phyloP scores from a whole-genome alignment of 2,888 invertebrate genomes.

The Chalcis sispes region DNA sequence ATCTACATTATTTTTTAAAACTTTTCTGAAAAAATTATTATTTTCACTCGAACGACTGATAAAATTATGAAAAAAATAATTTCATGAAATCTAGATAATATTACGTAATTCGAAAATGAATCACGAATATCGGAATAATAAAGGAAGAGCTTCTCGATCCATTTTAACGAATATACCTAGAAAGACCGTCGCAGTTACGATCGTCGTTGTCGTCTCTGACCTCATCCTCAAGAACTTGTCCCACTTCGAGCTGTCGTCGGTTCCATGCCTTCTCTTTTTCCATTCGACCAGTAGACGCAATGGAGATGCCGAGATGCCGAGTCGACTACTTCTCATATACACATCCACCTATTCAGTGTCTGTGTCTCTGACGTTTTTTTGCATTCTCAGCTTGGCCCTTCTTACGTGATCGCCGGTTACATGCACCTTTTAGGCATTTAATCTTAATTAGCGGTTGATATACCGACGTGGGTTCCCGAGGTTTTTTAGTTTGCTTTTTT shows the following conservation, averaged over 20 bases:
- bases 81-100: too few species aligned
- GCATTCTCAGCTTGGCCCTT: not conserved
- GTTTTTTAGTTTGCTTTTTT: too few species aligned
- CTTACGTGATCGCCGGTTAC: not conserved
- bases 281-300: not conserved
- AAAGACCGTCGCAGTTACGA: slow-evolving; percentile 22
- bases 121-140: not conserved
- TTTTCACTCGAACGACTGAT: too few species aligned
- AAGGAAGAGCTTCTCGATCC: not conserved
- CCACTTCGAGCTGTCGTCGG: slow-evolving; percentile 61
- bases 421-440: not conserved
- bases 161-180: slow-evolving; percentile 5
- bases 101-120: too few species aligned
- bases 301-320: too few species aligned
- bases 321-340: too few species aligned
- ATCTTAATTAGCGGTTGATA: slow-evolving; percentile 12
- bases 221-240: slow-evolving; percentile 70
- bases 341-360: not conserved
- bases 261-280: not conserved
- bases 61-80: too few species aligned
- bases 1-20: too few species aligned
- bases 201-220: slow-evolving; percentile 60
- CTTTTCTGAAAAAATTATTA: too few species aligned
- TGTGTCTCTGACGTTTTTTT: not conserved
- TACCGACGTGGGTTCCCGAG: not conserved